A percentile compares a stretch with the other conserved stretches of the same genome.
phyloP scores from a whole-genome alignment of 1,140 invertebrate species.

The Phenacoccus solenopsis region DNA sequence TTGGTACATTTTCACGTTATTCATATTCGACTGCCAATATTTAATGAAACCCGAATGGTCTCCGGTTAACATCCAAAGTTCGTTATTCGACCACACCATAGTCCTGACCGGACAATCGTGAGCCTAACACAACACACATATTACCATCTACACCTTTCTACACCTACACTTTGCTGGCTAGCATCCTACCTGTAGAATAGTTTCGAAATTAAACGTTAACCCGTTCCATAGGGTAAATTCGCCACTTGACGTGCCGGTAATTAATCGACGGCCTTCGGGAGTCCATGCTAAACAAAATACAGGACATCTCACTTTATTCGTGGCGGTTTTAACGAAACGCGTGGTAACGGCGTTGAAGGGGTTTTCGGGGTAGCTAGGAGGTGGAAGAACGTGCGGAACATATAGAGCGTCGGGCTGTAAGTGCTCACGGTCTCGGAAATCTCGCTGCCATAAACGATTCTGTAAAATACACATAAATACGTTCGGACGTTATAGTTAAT shows the following conservation, averaged over 20 bases:
- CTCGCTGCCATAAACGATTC: slow-evolving; percentile 86
- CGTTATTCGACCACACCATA: slow-evolving; percentile 99
- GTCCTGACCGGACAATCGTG: slow-evolving; percentile 94
- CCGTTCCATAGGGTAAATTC: slow-evolving; percentile 99
- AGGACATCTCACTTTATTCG: slow-evolving; percentile 98
- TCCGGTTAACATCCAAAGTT: slow-evolving; percentile 99
- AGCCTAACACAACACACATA: slow-evolving; percentile 48
- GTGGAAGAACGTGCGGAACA: slow-evolving; percentile 74
- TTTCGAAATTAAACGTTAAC: slow-evolving; percentile 99
- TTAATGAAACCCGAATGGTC: slow-evolving; percentile 98
- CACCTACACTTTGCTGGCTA: not conserved
- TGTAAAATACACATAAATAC: no score
- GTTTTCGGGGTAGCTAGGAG: slow-evolving; percentile 79
- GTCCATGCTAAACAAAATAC: slow-evolving; percentile 99
- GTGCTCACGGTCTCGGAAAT: slow-evolving; percentile 69
- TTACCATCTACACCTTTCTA: not conserved
- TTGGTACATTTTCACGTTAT: slow-evolving; percentile 99
- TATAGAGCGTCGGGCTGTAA: slow-evolving; percentile 87
- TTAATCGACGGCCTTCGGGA: slow-evolving; percentile 89
- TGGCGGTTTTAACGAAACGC: slow-evolving; percentile 92
- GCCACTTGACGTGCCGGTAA: slow-evolving; percentile 96
- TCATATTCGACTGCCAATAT: slow-evolving; percentile 99
- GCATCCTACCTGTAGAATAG: slow-evolving; percentile 86
- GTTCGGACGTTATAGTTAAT: no score
- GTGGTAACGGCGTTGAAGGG: slow-evolving; percentile 95